These are phyloP conservation scores for Andrena camellia DNA, from an alignment of 2,888 invertebrate genomes.

Conservation along the genomic window DNA sequence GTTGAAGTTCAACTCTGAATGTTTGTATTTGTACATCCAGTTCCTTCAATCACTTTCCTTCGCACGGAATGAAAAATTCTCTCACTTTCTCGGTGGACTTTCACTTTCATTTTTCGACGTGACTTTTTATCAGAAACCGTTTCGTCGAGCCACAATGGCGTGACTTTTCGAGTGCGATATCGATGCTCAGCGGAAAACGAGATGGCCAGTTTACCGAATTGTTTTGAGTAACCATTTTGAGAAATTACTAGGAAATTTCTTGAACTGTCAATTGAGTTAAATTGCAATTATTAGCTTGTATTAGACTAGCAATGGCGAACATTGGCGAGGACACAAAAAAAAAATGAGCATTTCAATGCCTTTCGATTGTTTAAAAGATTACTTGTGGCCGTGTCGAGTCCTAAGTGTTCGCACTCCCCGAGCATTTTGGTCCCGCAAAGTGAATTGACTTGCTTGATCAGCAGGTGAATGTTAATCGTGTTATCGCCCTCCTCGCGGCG, in stretches of 20 bases:
- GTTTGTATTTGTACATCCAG: not conserved
- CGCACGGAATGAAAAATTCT: constrained; percentile 5
- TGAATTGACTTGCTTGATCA: constrained; percentile 51
- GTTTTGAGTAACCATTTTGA: too few relatives aligned
- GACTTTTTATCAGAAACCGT: constrained; percentile 1
- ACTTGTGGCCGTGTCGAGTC: not conserved
- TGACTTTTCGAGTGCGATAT: not conserved
- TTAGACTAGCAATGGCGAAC: not conserved
- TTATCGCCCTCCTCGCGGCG: constrained; percentile 55
- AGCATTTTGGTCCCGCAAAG: constrained; percentile 14
- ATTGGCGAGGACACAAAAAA: not conserved
- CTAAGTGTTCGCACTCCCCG: constrained; percentile 2
- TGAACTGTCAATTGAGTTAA: too few relatives aligned
- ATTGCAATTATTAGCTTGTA: too few relatives aligned
- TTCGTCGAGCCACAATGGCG: not conserved
- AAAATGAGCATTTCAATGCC: not conserved
- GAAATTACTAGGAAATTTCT: too few relatives aligned
- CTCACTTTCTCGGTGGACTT: constrained; percentile 42
- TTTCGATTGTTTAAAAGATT: not conserved
- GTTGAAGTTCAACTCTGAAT: too few relatives aligned
- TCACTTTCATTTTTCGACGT: constrained; percentile 43
- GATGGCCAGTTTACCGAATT: too few relatives aligned
- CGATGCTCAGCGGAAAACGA: too few relatives aligned
- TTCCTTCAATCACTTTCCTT: not conserved
- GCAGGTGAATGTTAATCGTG: constrained; percentile 54